Percentiles rank a stretch among this genome's conserved stretches.
Conservation (phyloP, 1,140 invertebrate genomes). For the Hyles vespertilio region DNA sequence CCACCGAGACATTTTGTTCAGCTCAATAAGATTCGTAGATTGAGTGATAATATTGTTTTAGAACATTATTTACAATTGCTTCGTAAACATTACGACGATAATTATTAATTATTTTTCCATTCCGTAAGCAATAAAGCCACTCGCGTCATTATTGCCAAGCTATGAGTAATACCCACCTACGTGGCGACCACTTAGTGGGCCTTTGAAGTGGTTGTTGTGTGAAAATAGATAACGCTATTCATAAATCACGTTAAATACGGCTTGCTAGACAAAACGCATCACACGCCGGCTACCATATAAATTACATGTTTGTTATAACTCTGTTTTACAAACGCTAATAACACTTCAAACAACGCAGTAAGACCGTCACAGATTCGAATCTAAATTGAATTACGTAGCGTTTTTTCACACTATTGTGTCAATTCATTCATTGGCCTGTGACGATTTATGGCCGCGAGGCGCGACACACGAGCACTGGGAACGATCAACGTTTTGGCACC, state of each 20-base stretch:
- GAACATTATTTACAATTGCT: too few species aligned
- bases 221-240: slow-evolving; percentile 30
- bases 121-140: too few species aligned
- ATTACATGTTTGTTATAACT: slow-evolving; percentile 41
- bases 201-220: slow-evolving; percentile 6
- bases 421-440: slow-evolving; percentile 33
- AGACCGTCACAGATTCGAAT: slow-evolving; percentile 43
- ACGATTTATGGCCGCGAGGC: slow-evolving; percentile 17
- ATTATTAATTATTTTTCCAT: too few species aligned
- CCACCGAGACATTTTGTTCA: too few species aligned
- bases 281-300: slow-evolving; percentile 10
- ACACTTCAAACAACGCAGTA: slow-evolving; percentile 36
- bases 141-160: too few species aligned
- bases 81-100: too few species aligned
- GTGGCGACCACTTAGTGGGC: too few species aligned
- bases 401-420: slow-evolving; percentile 53
- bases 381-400: slow-evolving; percentile 38
- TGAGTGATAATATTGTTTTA: too few species aligned
- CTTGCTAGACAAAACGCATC: slow-evolving; percentile 20
- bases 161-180: too few species aligned
- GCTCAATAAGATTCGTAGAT: too few species aligned
- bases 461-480: slow-evolving; percentile 23
- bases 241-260: slow-evolving; percentile 17
- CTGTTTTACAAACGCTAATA: slow-evolving; percentile 47
- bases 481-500: not conserved